Conservation (phyloP, 2,113 vertebrate species). For the Gyps fulvus region DNA sequence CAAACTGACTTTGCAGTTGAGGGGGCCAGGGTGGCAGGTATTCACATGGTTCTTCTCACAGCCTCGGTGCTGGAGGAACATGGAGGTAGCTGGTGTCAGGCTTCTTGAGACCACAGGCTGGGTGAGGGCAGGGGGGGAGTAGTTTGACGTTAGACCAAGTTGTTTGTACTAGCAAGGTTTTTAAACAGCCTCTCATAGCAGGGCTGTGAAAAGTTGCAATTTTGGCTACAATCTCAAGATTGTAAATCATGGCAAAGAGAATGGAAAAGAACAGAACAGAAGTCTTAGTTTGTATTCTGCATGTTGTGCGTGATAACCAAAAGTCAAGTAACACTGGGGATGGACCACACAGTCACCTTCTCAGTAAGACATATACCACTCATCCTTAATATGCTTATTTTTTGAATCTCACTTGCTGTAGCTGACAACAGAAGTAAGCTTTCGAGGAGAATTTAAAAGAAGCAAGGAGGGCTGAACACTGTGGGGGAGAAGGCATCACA, state of each 20-base stretch:
- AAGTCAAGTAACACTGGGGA: rapidly evolving
- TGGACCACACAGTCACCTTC: not conserved
- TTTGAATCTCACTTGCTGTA: not conserved
- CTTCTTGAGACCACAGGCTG: not conserved
- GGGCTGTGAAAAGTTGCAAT: not conserved
- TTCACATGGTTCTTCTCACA: not conserved
- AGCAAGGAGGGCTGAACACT: not conserved
- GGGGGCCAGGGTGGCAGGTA: too few species aligned
- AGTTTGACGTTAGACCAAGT: not conserved
- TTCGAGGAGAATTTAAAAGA: not conserved
- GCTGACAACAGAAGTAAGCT: not conserved
- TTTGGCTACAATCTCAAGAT: not conserved
- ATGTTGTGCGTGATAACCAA: not conserved
- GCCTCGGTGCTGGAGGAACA: not conserved
- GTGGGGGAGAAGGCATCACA: not conserved
- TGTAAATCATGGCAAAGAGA: not conserved
- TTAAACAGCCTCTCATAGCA: not conserved
- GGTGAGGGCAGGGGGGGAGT: too few species aligned
- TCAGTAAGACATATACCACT: not conserved
- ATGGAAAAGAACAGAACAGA: not conserved
- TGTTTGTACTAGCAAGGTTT: not conserved
- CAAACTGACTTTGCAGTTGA: not conserved
- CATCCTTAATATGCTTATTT: too few species aligned
- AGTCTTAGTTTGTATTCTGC: not conserved
- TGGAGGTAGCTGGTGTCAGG: not conserved